Evolutionary conservation across 2,113 vertebrate species (phyloP).

Genomic region (Campylorhamphus procurvoides): DNA sequence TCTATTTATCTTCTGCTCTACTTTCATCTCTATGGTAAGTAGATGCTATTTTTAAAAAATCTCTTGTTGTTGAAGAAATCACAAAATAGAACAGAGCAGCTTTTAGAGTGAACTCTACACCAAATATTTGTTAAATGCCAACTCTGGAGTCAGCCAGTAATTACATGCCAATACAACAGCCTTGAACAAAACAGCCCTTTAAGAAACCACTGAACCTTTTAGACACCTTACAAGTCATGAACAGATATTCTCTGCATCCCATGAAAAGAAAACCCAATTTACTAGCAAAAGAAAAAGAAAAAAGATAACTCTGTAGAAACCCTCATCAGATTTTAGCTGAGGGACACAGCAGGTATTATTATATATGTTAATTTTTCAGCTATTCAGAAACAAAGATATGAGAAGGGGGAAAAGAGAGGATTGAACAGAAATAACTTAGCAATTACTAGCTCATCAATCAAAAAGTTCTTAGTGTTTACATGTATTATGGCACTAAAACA

Average conservation of each 20-base stretch:
- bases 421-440: background rate
- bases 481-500: background rate
- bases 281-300: background rate
- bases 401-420: background rate
- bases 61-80: background rate
- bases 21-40: constrained; percentile 20
- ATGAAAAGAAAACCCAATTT: background rate
- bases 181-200: background rate
- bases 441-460: background rate
- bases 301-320: background rate
- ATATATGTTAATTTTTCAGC: background rate
- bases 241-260: background rate
- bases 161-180: background rate
- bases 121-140: background rate
- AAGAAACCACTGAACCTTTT: background rate
- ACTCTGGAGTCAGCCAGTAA: background rate
- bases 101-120: background rate
- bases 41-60: background rate
- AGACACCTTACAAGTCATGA: background rate
- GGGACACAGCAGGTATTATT: background rate
- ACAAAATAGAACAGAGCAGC: background rate
- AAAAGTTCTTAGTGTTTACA: background rate
- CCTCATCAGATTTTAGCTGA: background rate
- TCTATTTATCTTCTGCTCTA: constrained; percentile 41
- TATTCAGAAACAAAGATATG: background rate